phyloP scores from a whole-genome alignment of 2,888 invertebrate genomes.

The Tanytarsus gracilentus region DNA sequence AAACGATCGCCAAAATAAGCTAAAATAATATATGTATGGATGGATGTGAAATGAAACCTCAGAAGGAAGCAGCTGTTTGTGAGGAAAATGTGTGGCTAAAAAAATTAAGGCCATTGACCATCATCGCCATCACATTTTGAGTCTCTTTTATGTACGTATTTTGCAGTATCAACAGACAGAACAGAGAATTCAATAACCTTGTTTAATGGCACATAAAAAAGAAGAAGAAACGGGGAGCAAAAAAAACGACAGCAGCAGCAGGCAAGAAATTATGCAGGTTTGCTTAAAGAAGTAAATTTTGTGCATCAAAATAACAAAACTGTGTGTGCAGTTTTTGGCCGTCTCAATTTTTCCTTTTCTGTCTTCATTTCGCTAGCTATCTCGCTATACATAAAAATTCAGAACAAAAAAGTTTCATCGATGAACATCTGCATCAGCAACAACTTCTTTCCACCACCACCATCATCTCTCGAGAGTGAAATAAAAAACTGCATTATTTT shows the following conservation, averaged over 20 bases:
- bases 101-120: constrained; percentile 28
- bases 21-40: background rate
- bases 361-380: background rate
- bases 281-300: too few relatives aligned
- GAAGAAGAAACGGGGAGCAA: too few relatives aligned
- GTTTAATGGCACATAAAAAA: constrained; percentile 3
- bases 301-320: constrained; percentile 7
- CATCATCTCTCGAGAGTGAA: too few relatives aligned
- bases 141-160: too few relatives aligned
- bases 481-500: too few relatives aligned
- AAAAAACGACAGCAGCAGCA: constrained; percentile 13
- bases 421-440: constrained; percentile 13
- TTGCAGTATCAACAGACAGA: constrained; percentile 16
- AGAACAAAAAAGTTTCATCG: constrained; percentile 2
- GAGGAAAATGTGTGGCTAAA: constrained; percentile 1
- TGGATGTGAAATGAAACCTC: background rate
- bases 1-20: constrained; percentile 1
- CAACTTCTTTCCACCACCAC: background rate
- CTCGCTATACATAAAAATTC: background rate
- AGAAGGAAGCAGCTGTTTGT: constrained; percentile 27
- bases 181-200: constrained; percentile 25
- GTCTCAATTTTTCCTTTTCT: background rate
- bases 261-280: constrained; percentile 24
- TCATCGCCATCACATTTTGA: background rate
- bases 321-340: constrained; percentile 8